A percentile compares a stretch with the other conserved stretches of the same genome.
Evolutionary conservation across 2,113 vertebrate genomes (phyloP).

Genomic region (Peucedramus taeniatus): DNA sequence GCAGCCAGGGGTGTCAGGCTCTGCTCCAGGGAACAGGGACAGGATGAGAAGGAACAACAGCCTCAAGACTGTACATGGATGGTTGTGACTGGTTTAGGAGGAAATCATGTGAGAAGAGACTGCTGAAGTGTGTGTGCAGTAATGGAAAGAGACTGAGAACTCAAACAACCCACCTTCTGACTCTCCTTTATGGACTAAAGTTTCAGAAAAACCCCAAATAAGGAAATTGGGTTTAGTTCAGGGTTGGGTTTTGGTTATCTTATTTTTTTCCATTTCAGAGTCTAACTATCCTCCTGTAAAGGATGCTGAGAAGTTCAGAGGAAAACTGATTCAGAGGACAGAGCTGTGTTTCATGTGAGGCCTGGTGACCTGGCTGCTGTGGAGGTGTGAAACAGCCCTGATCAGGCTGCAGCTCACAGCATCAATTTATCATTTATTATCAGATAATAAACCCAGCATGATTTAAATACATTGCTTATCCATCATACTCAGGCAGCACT

Average conservation of each 20-base stretch:
- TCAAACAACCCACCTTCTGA: neutral
- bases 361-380: neutral
- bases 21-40: neutral
- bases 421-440: neutral
- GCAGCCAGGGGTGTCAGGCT: neutral
- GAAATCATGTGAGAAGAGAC: neutral
- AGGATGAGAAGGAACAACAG: rapidly evolving
- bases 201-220: neutral
- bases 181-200: neutral
- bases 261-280: neutral
- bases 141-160: neutral
- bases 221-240: neutral
- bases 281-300: neutral
- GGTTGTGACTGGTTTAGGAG: neutral
- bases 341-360: neutral
- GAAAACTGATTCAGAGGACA: neutral
- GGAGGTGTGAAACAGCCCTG: neutral
- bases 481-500: neutral
- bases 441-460: neutral
- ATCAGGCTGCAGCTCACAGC: neutral
- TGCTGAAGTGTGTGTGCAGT: neutral
- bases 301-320: neutral
- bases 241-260: neutral
- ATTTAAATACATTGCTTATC: neutral
- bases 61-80: neutral